Percentiles rank a stretch among this genome's conserved stretches.
Conservation (phyloP, 2,888 invertebrate genomes). For the Stenoptilia bipunctidactyla region DNA sequence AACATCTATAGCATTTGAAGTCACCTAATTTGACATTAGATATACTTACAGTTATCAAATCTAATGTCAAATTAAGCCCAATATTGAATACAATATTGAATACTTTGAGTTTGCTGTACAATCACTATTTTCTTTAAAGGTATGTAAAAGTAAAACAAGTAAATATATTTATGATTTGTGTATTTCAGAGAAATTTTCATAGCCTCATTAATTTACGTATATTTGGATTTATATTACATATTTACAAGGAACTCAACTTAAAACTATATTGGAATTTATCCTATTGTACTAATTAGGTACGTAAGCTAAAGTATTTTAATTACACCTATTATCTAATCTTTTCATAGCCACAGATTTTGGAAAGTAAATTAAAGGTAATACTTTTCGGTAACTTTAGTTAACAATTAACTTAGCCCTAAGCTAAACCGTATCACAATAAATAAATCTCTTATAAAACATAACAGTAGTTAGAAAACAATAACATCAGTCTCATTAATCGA, state of each 20-base stretch:
- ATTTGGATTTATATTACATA: constrained; percentile 26
- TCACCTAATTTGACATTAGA: too few species aligned
- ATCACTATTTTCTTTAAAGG: too few species aligned
- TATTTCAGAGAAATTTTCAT: constrained; percentile 4
- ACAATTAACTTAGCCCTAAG: constrained; percentile 36
- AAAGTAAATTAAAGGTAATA: constrained; percentile 52
- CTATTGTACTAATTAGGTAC: too few species aligned
- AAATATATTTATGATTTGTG: neutral
- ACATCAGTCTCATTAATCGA: constrained; percentile 48
- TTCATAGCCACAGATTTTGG: constrained; percentile 55
- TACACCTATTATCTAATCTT: too few species aligned
- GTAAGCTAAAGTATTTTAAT: too few species aligned
- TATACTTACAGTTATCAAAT: too few species aligned
- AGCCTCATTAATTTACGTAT: constrained; percentile 44
- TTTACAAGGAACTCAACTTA: constrained; percentile 31
- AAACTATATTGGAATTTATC: neutral
- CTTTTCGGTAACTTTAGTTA: constrained; percentile 67
- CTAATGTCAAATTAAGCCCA: too few species aligned
- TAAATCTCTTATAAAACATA: constrained; percentile 58
- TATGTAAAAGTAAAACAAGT: too few species aligned
- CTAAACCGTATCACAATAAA: constrained; percentile 58
- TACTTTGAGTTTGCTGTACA: too few species aligned
- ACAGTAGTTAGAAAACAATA: constrained; percentile 48
- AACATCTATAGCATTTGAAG: too few species aligned
- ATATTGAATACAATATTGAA: too few species aligned